Conservation (phyloP, 2,888 invertebrate genomes). For the Parnassius mnemosyne region DNA sequence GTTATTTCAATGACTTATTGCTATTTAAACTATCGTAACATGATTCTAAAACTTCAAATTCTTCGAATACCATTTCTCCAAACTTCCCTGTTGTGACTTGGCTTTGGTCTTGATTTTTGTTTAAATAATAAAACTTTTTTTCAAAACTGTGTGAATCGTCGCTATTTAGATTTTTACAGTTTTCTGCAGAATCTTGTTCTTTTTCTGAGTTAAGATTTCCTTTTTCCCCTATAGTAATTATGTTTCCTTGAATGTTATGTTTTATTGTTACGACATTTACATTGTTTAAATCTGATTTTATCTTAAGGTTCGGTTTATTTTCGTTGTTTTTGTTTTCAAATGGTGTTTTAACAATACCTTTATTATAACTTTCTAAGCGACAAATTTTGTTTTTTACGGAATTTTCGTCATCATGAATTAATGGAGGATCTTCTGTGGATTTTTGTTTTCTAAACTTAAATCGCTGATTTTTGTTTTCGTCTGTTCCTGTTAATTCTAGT, state of each 20-base stretch:
- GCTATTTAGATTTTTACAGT: slow-evolving; percentile 34
- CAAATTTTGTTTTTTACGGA: slow-evolving; percentile 77
- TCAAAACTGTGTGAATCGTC: slow-evolving; percentile 66
- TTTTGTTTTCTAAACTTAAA: slow-evolving; percentile 63
- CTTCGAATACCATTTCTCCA: slow-evolving; percentile 93
- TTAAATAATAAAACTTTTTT: slow-evolving; percentile 82
- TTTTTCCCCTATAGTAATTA: slow-evolving; percentile 33
- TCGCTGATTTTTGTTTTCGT: slow-evolving; percentile 73
- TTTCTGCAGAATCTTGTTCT: slow-evolving; percentile 39
- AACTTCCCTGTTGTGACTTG: slow-evolving; percentile 82
- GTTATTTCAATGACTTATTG: slow-evolving; percentile 72
- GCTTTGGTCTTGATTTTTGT: slow-evolving; percentile 79
- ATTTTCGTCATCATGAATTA: slow-evolving; percentile 69
- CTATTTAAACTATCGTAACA: slow-evolving; percentile 82
- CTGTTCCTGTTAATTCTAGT: slow-evolving; percentile 87
- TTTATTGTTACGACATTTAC: slow-evolving; percentile 34
- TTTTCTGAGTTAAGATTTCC: slow-evolving; percentile 37
- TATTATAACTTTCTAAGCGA: slow-evolving; percentile 73
- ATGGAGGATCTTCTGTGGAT: slow-evolving; percentile 68
- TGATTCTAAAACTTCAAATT: slow-evolving; percentile 85
- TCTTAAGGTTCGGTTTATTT: slow-evolving; percentile 43
- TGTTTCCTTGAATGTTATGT: slow-evolving; percentile 38
- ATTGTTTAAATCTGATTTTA: slow-evolving; percentile 38
- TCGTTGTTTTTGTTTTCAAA: slow-evolving; percentile 63
- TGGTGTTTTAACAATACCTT: slow-evolving; percentile 69